A percentile compares a stretch with the other conserved stretches of the same genome.
phyloP scores from a whole-genome alignment of 2,797 vertebrate species.

The Melanogrammus aeglefinus region DNA sequence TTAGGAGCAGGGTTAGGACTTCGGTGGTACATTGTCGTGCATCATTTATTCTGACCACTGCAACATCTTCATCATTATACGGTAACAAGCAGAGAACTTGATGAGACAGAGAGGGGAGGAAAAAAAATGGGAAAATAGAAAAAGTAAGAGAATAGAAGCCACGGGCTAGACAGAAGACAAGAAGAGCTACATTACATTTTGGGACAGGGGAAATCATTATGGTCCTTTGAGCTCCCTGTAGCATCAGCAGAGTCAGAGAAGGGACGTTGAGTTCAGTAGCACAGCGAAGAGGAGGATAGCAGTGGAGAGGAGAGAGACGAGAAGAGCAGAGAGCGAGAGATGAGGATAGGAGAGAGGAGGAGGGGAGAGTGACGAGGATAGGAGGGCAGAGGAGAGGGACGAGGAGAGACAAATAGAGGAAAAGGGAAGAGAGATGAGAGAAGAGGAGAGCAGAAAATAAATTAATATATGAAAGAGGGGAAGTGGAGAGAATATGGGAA shows the following conservation, averaged over 20 bases:
- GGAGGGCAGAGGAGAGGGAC: not conserved
- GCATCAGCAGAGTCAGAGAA: slow-evolving; percentile 1
- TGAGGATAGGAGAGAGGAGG: not conserved
- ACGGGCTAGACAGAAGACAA: not conserved
- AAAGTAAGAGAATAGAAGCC: not conserved
- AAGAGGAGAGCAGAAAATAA: not conserved
- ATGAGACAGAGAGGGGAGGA: not conserved
- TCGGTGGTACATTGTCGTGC: not conserved
- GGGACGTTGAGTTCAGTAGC: not conserved
- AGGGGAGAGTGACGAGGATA: not conserved
- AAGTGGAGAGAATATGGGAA: not conserved
- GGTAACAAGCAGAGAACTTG: not conserved
- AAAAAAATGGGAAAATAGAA: not conserved
- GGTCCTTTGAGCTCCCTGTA: not conserved
- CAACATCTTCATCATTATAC: not conserved
- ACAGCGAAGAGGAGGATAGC: not conserved
- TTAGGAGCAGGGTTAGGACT: not conserved
- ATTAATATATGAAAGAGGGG: not conserved
- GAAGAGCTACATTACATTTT: not conserved
- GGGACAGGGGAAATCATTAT: not conserved
- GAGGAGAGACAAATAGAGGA: not conserved
- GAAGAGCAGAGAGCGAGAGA: not conserved
- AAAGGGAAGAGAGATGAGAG: not conserved
- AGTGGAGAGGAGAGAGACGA: not conserved
- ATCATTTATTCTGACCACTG: not conserved